phyloP scores from a whole-genome alignment of 2,797 vertebrate genomes.

The Sphaeramia orbicularis region DNA sequence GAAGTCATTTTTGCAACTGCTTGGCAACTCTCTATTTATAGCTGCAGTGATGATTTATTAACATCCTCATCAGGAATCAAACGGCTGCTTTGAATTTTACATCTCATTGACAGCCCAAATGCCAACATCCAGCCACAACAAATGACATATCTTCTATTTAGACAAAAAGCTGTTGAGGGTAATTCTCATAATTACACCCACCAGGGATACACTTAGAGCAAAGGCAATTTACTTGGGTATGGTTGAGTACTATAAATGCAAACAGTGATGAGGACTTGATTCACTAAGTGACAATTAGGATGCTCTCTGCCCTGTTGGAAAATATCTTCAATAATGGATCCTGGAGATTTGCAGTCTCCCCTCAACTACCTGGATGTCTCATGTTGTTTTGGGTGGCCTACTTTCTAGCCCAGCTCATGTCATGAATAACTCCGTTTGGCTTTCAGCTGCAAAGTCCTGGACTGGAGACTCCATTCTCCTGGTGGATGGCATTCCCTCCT shows the following conservation, averaged over 20 bases:
- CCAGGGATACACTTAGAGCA: slow-evolving; percentile 64
- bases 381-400: slow-evolving; percentile 76
- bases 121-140: slow-evolving; percentile 55
- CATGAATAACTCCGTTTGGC: slow-evolving; percentile 72
- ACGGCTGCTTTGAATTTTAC: slow-evolving; percentile 68
- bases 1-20: slow-evolving; percentile 79
- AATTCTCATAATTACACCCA: slow-evolving; percentile 78
- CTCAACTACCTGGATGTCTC: slow-evolving; percentile 75
- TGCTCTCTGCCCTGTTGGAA: slow-evolving; percentile 60
- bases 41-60: slow-evolving; percentile 78
- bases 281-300: slow-evolving; percentile 72
- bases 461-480: slow-evolving; percentile 36
- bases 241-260: slow-evolving; percentile 63
- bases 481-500: slow-evolving; percentile 33
- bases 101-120: slow-evolving; percentile 71
- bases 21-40: slow-evolving; percentile 84
- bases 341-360: slow-evolving; percentile 61
- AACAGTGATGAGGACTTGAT: slow-evolving; percentile 65
- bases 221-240: slow-evolving; percentile 66
- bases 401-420: slow-evolving; percentile 62
- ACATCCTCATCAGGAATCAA: slow-evolving; percentile 79
- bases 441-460: slow-evolving; percentile 54
- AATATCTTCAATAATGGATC: slow-evolving; percentile 70
- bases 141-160: slow-evolving; percentile 51
- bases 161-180: slow-evolving; percentile 65